Conservation (phyloP, 2,888 invertebrate species). For the Philonicus albiceps region DNA sequence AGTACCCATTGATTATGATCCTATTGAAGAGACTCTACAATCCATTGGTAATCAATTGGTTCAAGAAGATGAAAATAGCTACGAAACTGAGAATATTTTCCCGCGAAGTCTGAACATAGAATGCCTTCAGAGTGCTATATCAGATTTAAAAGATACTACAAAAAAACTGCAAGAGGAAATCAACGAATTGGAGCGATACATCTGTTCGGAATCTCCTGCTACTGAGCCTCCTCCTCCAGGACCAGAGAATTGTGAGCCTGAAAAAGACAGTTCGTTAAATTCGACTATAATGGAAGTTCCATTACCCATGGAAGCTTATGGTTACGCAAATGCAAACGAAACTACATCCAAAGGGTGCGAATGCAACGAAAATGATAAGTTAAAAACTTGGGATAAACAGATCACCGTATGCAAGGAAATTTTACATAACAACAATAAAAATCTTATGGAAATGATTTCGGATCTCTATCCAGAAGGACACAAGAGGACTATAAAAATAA, state of each 20-base stretch:
- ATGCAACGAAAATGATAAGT: not conserved
- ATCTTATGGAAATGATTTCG: not conserved
- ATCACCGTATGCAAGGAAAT: constrained; percentile 33
- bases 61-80: not conserved
- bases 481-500: not conserved
- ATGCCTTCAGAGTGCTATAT: not conserved
- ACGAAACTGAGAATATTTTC: not conserved
- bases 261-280: not conserved
- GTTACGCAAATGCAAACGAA: not conserved
- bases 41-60: not conserved
- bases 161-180: not conserved
- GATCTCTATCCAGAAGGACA: not conserved
- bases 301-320: not conserved
- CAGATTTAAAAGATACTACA: not conserved
- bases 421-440: not conserved
- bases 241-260: not conserved
- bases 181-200: not conserved
- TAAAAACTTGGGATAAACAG: constrained; percentile 39
- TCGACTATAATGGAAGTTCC: not conserved
- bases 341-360: not conserved
- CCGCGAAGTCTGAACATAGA: not conserved
- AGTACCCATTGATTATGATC: not conserved
- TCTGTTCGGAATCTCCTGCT: not conserved
- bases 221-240: not conserved
- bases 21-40: not conserved